Evolutionary conservation across 1,140 invertebrate species (phyloP).

Genomic region (Lepidurus couesii): DNA sequence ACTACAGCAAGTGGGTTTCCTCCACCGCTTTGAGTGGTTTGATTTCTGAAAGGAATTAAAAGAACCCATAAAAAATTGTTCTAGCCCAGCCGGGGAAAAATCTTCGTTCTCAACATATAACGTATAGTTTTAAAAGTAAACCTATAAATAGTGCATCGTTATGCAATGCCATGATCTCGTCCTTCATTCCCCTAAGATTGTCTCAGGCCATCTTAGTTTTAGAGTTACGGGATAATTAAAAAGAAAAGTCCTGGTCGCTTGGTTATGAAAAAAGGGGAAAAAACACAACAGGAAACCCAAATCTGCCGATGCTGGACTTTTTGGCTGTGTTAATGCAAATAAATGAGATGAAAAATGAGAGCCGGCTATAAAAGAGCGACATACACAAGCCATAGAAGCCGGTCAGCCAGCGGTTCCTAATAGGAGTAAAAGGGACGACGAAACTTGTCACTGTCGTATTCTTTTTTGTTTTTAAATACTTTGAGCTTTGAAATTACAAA

Average conservation of each 20-base stretch:
- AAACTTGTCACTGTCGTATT: not conserved
- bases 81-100: no score
- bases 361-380: not conserved
- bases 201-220: no score
- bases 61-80: no score
- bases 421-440: not conserved
- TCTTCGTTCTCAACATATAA: no score
- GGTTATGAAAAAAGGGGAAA: not conserved
- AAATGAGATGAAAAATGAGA: slow-evolving; percentile 16
- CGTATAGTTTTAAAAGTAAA: no score
- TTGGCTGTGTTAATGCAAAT: not conserved
- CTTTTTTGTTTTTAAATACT: not conserved
- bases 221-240: no score
- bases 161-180: no score
- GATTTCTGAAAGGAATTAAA: not conserved
- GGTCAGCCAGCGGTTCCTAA: not conserved
- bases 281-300: not conserved
- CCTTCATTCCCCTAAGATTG: no score
- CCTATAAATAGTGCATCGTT: no score
- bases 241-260: no score
- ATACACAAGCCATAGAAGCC: slow-evolving; percentile 4
- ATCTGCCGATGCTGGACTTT: not conserved
- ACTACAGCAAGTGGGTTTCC: not conserved
- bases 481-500: slow-evolving; percentile 5
- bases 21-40: not conserved